Percentiles rank a stretch among this genome's conserved stretches.
Evolutionary conservation across 2,888 invertebrate genomes (phyloP).

Genomic region (Pristionchus mayeri): DNA sequence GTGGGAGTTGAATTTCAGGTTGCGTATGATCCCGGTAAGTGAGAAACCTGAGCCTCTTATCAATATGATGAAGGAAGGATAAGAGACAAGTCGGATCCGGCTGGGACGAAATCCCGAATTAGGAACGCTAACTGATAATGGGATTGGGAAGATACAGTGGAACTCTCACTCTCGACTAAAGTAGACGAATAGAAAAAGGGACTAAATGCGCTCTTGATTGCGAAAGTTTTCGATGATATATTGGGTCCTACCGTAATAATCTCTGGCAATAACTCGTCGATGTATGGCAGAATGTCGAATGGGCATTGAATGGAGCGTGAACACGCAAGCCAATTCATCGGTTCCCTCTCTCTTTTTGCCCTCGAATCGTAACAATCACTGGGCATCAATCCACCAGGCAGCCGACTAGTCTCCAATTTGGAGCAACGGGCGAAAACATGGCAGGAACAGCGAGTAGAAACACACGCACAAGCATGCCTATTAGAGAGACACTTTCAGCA

Average conservation of each 20-base stretch:
- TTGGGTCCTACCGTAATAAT: too few species aligned
- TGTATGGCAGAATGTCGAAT: background rate
- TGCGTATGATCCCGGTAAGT: too few species aligned
- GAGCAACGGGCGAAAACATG: background rate
- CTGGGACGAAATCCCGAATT: slow-evolving; percentile 40
- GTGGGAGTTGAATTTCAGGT: too few species aligned
- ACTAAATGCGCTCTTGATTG: too few species aligned
- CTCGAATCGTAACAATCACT: background rate
- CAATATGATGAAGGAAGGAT: too few species aligned
- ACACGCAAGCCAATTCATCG: background rate
- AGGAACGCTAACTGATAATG: slow-evolving; percentile 29
- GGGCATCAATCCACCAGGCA: background rate
- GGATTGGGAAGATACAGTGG: slow-evolving; percentile 1
- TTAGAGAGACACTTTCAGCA: background rate
- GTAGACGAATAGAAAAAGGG: too few species aligned
- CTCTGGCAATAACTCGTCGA: background rate
- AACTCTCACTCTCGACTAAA: background rate
- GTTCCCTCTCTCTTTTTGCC: slow-evolving; percentile 1
- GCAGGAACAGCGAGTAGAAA: background rate
- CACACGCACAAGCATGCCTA: background rate
- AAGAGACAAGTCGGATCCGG: background rate
- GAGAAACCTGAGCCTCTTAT: too few species aligned
- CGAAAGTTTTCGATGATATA: too few species aligned
- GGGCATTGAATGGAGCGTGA: slow-evolving; percentile 3
- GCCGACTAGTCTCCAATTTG: background rate